A percentile compares a stretch with the other conserved stretches of the same genome.
These are phyloP conservation scores for Ctenoplectra terminalis DNA, from an alignment of 1,140 invertebrate species.

Conservation along the genomic window DNA sequence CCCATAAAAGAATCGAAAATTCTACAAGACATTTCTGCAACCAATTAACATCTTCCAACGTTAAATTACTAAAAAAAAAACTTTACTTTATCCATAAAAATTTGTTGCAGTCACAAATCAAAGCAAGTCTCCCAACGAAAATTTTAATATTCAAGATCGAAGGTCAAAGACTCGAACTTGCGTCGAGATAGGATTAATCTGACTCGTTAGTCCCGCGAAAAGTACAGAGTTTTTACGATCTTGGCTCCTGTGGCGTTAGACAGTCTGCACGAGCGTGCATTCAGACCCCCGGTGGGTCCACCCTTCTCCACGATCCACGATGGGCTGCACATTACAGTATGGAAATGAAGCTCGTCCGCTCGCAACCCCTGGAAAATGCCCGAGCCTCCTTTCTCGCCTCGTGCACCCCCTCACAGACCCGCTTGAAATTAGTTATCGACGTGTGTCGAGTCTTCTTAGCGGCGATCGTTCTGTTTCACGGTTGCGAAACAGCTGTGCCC, in stretches of 20 bases:
- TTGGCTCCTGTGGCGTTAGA: neutral
- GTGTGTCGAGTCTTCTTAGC: neutral
- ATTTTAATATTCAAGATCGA: neutral
- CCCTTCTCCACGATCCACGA: conserved; percentile 32
- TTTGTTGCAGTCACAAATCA: too few relatives aligned
- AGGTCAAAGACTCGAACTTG: neutral
- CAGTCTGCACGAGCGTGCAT: conserved; percentile 3
- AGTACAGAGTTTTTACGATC: conserved; percentile 22
- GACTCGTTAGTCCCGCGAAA: conserved; percentile 28
- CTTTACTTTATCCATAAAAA: too few relatives aligned
- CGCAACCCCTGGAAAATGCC: conserved; percentile 35
- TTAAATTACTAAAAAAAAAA: too few relatives aligned
- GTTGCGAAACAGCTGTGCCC: neutral
- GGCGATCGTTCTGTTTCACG: neutral
- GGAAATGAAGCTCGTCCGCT: conserved; percentile 38
- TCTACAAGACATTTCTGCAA: too few relatives aligned
- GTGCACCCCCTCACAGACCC: neutral
- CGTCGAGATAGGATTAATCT: conserved; percentile 17
- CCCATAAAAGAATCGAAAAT: too few relatives aligned
- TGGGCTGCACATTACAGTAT: conserved; percentile 43
- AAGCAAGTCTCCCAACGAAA: too few relatives aligned
- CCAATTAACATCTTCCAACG: too few relatives aligned
- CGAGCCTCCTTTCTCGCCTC: conserved; percentile 11
- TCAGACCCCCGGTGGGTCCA: conserved; percentile 7
- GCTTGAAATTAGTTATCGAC: conserved; percentile 49